Percentiles rank a stretch among this genome's conserved stretches.
Conservation (phyloP, 2,797 vertebrate species). For the Dallia pectoralis region DNA sequence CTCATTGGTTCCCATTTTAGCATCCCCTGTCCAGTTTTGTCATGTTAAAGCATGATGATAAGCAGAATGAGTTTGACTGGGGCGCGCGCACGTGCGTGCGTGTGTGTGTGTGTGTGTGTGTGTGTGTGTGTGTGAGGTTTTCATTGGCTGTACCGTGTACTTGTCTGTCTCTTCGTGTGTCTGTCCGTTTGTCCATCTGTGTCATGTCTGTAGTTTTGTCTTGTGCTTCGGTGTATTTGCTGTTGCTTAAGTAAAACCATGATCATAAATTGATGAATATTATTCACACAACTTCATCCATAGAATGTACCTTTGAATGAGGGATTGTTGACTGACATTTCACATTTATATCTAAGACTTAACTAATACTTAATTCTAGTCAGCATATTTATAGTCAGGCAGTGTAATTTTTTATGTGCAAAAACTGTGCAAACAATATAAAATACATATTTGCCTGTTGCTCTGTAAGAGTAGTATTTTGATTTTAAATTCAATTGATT, state of each 20-base stretch:
- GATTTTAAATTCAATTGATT: too few species aligned
- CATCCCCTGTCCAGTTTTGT: background rate
- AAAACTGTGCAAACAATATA: too few species aligned
- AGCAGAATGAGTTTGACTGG: constrained; percentile 6
- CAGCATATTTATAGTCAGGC: too few species aligned
- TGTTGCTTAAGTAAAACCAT: background rate
- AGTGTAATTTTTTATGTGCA: too few species aligned
- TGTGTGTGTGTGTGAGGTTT: background rate
- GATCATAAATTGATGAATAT: too few species aligned
- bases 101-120: background rate
- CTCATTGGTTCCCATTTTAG: background rate
- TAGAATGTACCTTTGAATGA: too few species aligned
- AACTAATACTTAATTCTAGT: too few species aligned
- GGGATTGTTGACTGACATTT: too few species aligned
- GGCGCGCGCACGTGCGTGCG: constrained; percentile 6
- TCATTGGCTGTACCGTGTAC: constrained; percentile 12
- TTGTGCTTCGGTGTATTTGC: background rate
- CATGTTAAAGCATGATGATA: background rate
- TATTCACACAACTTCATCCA: too few species aligned
- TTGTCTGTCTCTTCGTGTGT: constrained; percentile 12
- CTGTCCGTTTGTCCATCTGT: constrained; percentile 8
- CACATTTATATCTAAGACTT: too few species aligned
- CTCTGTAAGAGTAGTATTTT: too few species aligned
- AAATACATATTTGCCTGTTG: too few species aligned
- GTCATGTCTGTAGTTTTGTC: background rate